A percentile compares a stretch with the other conserved stretches of the same genome.
These are phyloP conservation scores for Cricetomys ansorgei DNA, from an alignment of 2,113 vertebrate genomes.

Conservation along the genomic window DNA sequence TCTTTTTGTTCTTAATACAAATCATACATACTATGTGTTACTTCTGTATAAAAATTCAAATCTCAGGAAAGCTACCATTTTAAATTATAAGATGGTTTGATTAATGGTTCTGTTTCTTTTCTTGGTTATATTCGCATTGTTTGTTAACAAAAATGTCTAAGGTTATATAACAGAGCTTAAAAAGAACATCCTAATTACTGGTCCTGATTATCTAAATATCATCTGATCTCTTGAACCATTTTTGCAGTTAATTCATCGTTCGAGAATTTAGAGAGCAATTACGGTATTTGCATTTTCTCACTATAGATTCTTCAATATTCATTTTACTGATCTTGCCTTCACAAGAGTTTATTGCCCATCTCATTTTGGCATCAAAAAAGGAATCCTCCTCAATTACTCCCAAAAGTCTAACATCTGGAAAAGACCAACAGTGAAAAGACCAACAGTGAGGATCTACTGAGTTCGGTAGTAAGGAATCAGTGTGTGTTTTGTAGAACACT, in stretches of 20 bases:
- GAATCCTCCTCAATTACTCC: slow-evolving; percentile 12
- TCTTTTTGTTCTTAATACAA: slow-evolving; percentile 11
- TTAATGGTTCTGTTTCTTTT: background rate
- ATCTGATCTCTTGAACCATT: slow-evolving; percentile 40
- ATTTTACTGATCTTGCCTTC: slow-evolving; percentile 19
- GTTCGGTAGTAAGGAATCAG: background rate
- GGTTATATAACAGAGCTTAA: slow-evolving; percentile 14
- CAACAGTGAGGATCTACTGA: background rate
- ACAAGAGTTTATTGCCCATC: background rate
- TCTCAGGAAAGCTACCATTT: slow-evolving; percentile 20
- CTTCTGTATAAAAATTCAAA: slow-evolving; percentile 43
- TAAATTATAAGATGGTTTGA: slow-evolving; percentile 42
- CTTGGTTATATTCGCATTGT: background rate
- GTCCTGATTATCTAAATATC: slow-evolving; percentile 9
- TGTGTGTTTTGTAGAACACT: background rate
- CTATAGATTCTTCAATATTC: background rate
- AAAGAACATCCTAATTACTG: slow-evolving; percentile 14
- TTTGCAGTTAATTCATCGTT: slow-evolving; percentile 54
- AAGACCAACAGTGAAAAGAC: background rate
- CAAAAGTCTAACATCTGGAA: slow-evolving; percentile 2
- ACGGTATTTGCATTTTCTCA: slow-evolving; percentile 27
- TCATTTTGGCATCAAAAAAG: background rate
- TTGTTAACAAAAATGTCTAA: slow-evolving; percentile 15
- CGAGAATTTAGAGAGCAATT: slow-evolving; percentile 46
- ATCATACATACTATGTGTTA: background rate